phyloP scores from a whole-genome alignment of 1,140 invertebrate genomes.

The Adoxophyes honmai region DNA sequence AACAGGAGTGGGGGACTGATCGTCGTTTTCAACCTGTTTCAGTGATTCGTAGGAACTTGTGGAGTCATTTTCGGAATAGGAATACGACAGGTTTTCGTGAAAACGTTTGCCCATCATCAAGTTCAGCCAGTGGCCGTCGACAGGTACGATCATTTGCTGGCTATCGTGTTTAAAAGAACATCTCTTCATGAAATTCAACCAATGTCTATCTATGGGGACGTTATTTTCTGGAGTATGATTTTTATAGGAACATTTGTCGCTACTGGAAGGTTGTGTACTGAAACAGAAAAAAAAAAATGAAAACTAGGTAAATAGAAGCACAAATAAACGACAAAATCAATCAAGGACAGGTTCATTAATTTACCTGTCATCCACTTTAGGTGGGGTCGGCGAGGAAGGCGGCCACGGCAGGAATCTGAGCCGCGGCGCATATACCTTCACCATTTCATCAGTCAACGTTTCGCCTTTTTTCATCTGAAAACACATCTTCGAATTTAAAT shows the following conservation, averaged over 20 bases:
- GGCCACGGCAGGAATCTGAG: slow-evolving; percentile 56
- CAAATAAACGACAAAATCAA: not conserved
- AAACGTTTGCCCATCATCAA: slow-evolving; percentile 79
- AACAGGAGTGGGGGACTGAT: slow-evolving; percentile 44
- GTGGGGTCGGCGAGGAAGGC: slow-evolving; percentile 40
- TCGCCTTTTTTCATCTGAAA: slow-evolving; percentile 60
- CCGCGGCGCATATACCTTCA: slow-evolving; percentile 54
- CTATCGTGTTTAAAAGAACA: too few species aligned
- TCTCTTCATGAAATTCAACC: slow-evolving; percentile 79
- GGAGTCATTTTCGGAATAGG: slow-evolving; percentile 76
- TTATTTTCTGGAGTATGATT: slow-evolving; percentile 66
- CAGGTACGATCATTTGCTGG: slow-evolving; percentile 67
- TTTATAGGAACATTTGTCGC: slow-evolving; percentile 71
- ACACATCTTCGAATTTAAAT: slow-evolving; percentile 4
- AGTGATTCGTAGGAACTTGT: slow-evolving; percentile 68
- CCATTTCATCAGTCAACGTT: slow-evolving; percentile 59
- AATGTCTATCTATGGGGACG: slow-evolving; percentile 74
- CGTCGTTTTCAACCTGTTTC: slow-evolving; percentile 54
- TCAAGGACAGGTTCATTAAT: not conserved
- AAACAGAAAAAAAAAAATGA: slow-evolving; percentile 30
- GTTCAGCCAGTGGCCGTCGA: slow-evolving; percentile 76
- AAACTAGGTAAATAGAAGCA: not conserved
- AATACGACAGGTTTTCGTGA: slow-evolving; percentile 74
- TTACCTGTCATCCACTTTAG: slow-evolving; percentile 55
- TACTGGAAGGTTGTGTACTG: slow-evolving; percentile 68